Evolutionary conservation across 2,888 invertebrate species (phyloP).

Genomic region (Lordiphosa fenestrarum): DNA sequence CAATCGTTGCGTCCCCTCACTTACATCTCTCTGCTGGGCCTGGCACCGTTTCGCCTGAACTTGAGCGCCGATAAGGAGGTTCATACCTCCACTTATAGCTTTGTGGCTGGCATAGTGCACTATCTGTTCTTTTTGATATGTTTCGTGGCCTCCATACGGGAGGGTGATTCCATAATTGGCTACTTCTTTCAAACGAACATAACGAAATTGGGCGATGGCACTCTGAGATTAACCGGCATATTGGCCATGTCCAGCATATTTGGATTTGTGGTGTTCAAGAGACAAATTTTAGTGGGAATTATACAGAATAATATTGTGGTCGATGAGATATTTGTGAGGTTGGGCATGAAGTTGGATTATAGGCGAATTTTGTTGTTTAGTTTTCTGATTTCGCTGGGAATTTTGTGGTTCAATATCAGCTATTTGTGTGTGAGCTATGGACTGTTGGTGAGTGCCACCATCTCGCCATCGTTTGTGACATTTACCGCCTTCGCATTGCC

Average conservation of each 20-base stretch:
- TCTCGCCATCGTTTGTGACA: slow-evolving; percentile 77
- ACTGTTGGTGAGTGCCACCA: slow-evolving; percentile 69
- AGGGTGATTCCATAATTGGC: slow-evolving; percentile 78
- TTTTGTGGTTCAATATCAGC: slow-evolving; percentile 74
- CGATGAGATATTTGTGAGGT: slow-evolving; percentile 73
- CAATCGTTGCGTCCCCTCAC: slow-evolving; percentile 76
- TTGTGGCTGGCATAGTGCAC: slow-evolving; percentile 72
- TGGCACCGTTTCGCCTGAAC: slow-evolving; percentile 76
- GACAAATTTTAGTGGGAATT: slow-evolving; percentile 63
- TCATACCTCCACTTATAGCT: slow-evolving; percentile 70
- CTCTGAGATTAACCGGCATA: slow-evolving; percentile 74
- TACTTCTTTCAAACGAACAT: slow-evolving; percentile 79
- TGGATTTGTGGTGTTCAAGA: slow-evolving; percentile 72
- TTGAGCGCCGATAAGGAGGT: slow-evolving; percentile 74
- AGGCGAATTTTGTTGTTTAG: slow-evolving; percentile 68
- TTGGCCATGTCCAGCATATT: slow-evolving; percentile 78
- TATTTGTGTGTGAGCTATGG: slow-evolving; percentile 77
- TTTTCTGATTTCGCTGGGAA: slow-evolving; percentile 70
- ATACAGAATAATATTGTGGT: slow-evolving; percentile 72
- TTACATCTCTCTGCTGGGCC: slow-evolving; percentile 75
- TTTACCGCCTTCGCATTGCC: slow-evolving; percentile 77
- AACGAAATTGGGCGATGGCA: slow-evolving; percentile 76
- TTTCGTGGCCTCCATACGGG: slow-evolving; percentile 63
- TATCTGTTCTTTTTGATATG: slow-evolving; percentile 74
- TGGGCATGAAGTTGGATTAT: slow-evolving; percentile 77